Conservation (phyloP, 1,140 invertebrate species). For the Bathynomus jamesi region DNA sequence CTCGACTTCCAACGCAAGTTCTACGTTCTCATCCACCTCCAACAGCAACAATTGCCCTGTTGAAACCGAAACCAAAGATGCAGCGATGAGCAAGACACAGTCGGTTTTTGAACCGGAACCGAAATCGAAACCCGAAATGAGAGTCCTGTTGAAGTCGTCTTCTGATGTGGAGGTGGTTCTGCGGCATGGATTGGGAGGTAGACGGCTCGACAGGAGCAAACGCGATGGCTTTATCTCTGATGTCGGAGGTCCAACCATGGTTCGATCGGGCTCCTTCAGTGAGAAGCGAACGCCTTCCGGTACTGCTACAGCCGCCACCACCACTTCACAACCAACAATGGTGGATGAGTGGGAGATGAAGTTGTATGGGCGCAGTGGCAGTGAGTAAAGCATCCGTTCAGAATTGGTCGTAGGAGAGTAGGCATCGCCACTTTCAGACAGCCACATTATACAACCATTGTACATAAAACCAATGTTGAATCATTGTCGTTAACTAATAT, state of each 20-base stretch:
- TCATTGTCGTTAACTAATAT: no score
- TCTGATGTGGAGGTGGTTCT: not conserved
- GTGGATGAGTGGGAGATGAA: slow-evolving; percentile 18
- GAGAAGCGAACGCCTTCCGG: slow-evolving; percentile 1
- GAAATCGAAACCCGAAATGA: not conserved
- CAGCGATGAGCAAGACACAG: not conserved
- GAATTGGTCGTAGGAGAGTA: no score
- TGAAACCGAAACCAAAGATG: not conserved
- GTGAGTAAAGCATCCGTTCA: slow-evolving; percentile 12
- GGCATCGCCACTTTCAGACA: no score
- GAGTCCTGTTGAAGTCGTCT: not conserved
- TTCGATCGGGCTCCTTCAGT: slow-evolving; percentile 11
- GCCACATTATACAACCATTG: no score
- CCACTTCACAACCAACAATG: slow-evolving; percentile 1
- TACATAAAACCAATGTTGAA: no score
- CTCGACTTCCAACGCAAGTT: not conserved
- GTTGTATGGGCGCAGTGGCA: slow-evolving; percentile 9
- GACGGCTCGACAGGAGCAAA: no score
- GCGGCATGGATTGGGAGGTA: no score
- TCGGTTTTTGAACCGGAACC: not conserved
- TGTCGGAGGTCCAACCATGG: no score
- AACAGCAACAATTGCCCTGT: not conserved
- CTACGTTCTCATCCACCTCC: not conserved
- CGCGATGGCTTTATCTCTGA: no score
- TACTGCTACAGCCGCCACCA: not conserved